Percentiles rank a stretch among this genome's conserved stretches.
These are phyloP conservation scores for Ctenoplectra terminalis DNA, from an alignment of 1,140 invertebrate species.

Conservation along the genomic window DNA sequence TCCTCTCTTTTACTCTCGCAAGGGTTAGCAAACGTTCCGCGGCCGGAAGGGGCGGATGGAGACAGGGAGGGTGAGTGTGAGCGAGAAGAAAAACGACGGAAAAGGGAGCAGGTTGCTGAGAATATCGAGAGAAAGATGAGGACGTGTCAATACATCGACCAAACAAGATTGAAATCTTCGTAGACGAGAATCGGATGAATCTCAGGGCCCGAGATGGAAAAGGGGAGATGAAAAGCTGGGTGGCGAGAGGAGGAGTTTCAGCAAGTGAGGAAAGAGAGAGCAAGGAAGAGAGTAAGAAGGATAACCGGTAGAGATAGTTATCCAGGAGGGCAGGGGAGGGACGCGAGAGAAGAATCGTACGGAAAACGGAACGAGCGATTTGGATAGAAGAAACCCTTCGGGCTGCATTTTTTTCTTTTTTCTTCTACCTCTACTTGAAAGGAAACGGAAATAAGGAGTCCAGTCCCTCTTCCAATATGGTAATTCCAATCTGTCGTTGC, in stretches of 20 bases:
- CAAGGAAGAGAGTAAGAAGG: conserved; percentile 19
- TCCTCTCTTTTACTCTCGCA: conserved; percentile 41
- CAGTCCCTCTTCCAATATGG: conserved; percentile 77
- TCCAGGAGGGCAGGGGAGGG: not conserved
- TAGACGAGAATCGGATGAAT: conserved; percentile 73
- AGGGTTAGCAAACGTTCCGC: conserved; percentile 53
- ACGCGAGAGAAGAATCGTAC: conserved; percentile 35
- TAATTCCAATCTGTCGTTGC: conserved; percentile 80
- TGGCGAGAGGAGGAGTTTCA: conserved; percentile 32
- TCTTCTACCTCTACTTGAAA: conserved; percentile 31
- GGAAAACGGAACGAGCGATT: conserved; percentile 24
- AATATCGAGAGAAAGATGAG: conserved; percentile 62
- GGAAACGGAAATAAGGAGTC: conserved; percentile 77
- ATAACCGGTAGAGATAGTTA: not conserved
- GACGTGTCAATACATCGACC: conserved; percentile 69
- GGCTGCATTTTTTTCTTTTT: conserved; percentile 19
- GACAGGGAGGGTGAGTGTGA: not conserved
- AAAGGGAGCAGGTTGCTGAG: conserved; percentile 45
- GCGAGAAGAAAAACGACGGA: not conserved
- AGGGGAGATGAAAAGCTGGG: conserved; percentile 64
- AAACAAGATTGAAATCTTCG: conserved; percentile 78
- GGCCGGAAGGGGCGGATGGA: conserved; percentile 28
- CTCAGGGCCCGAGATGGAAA: conserved; percentile 62
- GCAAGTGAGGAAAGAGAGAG: conserved; percentile 33
- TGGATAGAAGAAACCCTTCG: conserved; percentile 34